phyloP scores from a whole-genome alignment of 2,888 invertebrate species.

The Oxystoma pomonae region DNA sequence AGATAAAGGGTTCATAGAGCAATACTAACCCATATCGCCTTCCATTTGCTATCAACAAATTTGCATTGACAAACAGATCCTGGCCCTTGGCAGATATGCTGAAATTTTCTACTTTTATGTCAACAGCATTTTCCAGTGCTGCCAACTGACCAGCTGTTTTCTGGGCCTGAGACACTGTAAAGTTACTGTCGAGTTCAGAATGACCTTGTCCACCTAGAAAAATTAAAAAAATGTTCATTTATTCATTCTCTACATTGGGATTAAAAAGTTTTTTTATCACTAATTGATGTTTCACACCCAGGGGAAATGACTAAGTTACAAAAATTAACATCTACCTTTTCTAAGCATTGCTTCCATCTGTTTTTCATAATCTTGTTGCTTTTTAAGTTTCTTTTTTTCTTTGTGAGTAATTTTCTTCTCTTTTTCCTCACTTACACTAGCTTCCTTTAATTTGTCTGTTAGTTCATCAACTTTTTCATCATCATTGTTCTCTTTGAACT shows the following conservation, averaged over 20 bases:
- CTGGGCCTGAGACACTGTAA: conserved; percentile 87
- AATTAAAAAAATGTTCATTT: too few species aligned
- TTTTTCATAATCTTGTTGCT: conserved; percentile 83
- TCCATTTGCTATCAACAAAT: conserved; percentile 86
- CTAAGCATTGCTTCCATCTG: conserved; percentile 81
- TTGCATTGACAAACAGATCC: conserved; percentile 94
- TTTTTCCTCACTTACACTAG: conserved; percentile 16
- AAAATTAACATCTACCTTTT: too few species aligned
- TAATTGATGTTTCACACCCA: too few species aligned
- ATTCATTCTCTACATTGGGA: too few species aligned
- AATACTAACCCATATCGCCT: conserved; percentile 93
- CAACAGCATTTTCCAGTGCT: conserved; percentile 87
- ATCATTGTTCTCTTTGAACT: too few species aligned
- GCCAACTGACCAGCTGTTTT: conserved; percentile 72
- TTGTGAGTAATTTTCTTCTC: conserved; percentile 84
- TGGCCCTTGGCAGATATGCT: conserved; percentile 97
- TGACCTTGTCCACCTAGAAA: conserved; percentile 78
- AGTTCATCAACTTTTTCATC: not conserved
- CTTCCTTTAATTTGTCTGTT: not conserved
- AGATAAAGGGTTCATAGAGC: too few species aligned
- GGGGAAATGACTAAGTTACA: too few species aligned
- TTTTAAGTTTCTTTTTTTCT: conserved; percentile 88
- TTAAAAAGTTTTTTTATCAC: too few species aligned
- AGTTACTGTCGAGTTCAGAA: conserved; percentile 88
- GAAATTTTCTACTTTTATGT: conserved; percentile 98